A percentile compares a stretch with the other conserved stretches of the same genome.
These are phyloP conservation scores for Oncopodura yosiiana DNA, from an alignment of 1,140 invertebrate genomes.

Conservation along the genomic window DNA sequence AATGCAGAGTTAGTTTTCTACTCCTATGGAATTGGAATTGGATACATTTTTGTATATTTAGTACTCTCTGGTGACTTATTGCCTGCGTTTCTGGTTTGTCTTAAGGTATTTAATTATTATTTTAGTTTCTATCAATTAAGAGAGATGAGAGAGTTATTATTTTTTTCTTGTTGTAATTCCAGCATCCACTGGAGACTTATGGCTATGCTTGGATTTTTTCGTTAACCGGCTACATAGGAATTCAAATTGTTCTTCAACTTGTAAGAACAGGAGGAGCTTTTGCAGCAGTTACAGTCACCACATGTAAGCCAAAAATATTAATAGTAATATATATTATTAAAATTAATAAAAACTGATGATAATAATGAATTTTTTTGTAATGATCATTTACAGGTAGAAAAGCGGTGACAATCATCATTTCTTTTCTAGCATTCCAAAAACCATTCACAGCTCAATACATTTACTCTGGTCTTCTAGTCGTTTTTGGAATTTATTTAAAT, in stretches of 20 bases:
- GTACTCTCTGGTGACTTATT: slow-evolving; percentile 60
- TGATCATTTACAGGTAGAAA: no score
- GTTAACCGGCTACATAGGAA: slow-evolving; percentile 77
- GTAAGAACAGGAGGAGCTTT: slow-evolving; percentile 80
- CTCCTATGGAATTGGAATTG: slow-evolving; percentile 79
- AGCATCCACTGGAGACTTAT: slow-evolving; percentile 66
- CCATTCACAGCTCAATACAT: slow-evolving; percentile 88
- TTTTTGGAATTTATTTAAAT: slow-evolving; percentile 58
- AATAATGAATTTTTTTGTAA: slow-evolving; percentile 56
- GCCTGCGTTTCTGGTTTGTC: slow-evolving; percentile 65
- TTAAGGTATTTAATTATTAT: slow-evolving; percentile 52
- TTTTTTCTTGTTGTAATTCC: slow-evolving; percentile 36
- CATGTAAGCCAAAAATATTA: no score
- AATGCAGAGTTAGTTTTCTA: slow-evolving; percentile 90
- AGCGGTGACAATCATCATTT: slow-evolving; percentile 81
- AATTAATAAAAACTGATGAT: slow-evolving; percentile 78
- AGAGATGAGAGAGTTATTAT: no score
- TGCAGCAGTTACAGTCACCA: slow-evolving; percentile 79
- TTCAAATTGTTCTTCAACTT: slow-evolving; percentile 80
- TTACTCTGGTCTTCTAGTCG: slow-evolving; percentile 76
- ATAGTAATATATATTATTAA: no score
- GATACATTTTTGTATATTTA: slow-evolving; percentile 72
- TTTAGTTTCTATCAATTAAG: slow-evolving; percentile 6
- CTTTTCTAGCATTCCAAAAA: slow-evolving; percentile 87
- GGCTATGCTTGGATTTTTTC: slow-evolving; percentile 78